Conservation (phyloP, 2,888 invertebrate species). For the Lasioglossum malachurum region DNA sequence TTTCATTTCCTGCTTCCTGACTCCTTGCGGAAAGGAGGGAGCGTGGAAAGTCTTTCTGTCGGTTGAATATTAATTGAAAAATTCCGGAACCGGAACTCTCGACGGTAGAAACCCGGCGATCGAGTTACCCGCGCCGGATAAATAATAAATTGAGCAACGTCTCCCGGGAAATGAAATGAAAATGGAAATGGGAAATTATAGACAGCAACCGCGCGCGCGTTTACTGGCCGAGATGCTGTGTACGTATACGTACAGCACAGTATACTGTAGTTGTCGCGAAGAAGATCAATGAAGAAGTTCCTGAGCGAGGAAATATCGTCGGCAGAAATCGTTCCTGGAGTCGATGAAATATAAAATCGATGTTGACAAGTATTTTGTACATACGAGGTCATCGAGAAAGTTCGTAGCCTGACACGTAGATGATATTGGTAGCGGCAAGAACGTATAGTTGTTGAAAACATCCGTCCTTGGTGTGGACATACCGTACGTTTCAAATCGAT, state of each 20-base stretch:
- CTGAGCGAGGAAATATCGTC: slow-evolving; percentile 1
- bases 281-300: slow-evolving; percentile 19
- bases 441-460: too few species aligned
- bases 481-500: too few species aligned
- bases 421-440: too few species aligned
- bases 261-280: background rate
- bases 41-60: background rate
- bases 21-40: background rate
- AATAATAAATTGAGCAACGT: slow-evolving; percentile 25
- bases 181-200: slow-evolving; percentile 41
- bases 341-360: background rate
- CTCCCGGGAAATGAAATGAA: slow-evolving; percentile 25
- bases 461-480: too few species aligned
- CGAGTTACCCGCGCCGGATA: slow-evolving; percentile 6
- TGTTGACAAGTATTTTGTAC: background rate
- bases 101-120: background rate
- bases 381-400: too few species aligned
- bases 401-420: too few species aligned
- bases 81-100: background rate
- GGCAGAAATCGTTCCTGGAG: slow-evolving; percentile 2
- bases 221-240: slow-evolving; percentile 11
- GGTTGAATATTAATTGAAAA: slow-evolving; percentile 11
- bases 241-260: background rate
- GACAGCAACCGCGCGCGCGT: background rate
- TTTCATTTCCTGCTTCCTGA: background rate